These are phyloP conservation scores for Agrypnia vestita DNA, from an alignment of 1,140 invertebrate species.

Conservation along the genomic window DNA sequence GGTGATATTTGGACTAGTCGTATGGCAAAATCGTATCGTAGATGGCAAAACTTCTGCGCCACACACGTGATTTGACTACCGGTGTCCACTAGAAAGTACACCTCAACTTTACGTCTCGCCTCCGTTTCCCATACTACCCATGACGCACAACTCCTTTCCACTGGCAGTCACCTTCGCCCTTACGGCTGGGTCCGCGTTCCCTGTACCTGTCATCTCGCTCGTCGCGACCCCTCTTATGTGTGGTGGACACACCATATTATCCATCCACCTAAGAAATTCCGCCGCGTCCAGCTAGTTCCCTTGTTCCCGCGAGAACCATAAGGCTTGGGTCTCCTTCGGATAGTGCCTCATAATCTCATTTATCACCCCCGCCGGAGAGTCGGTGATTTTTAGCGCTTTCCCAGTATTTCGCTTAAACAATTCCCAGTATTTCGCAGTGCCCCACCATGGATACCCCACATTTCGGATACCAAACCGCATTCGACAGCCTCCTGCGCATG, in stretches of 20 bases:
- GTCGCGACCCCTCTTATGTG: background rate
- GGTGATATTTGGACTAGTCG: background rate
- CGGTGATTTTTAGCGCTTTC: background rate
- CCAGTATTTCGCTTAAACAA: no score
- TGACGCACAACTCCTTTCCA: background rate
- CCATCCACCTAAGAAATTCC: background rate
- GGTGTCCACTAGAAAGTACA: background rate
- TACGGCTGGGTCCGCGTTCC: background rate
- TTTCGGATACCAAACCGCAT: background rate
- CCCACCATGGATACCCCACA: background rate
- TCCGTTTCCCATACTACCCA: background rate
- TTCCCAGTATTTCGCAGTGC: background rate
- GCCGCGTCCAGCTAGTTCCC: background rate
- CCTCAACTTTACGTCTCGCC: background rate
- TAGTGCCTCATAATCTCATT: background rate
- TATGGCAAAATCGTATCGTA: background rate
- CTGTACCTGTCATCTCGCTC: background rate
- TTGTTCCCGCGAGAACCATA: background rate
- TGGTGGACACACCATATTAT: background rate
- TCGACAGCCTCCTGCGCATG: background rate
- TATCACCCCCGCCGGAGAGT: background rate
- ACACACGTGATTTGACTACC: no score
- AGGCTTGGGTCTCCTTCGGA: background rate
- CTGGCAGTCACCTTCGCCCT: background rate
- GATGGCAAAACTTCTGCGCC: no score